Evolutionary conservation across 2,888 invertebrate genomes (phyloP), one percentile per base, ranked within the genome.

Genomic region (Dinocampus coccinellae): DNA sequence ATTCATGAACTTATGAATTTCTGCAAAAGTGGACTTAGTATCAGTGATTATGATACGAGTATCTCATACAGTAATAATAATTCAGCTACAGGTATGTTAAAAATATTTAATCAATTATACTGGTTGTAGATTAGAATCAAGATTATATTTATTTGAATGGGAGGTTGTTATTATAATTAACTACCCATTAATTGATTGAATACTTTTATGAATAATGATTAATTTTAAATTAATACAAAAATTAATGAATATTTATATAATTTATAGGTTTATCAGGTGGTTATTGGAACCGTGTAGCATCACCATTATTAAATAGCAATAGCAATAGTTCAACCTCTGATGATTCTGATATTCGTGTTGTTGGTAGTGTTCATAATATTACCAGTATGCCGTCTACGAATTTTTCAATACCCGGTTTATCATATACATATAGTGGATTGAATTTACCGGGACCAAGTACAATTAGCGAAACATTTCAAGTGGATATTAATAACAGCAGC

Each of bases 1-100:
- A 90, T 95, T 36, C 97, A 97, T 84, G 97, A 98, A 84, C 91
- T 98, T 73, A 92, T 93, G 80, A 92, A 92, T 85, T 98, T 94
- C 88, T 96, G 97, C 36, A 91, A 93, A 33, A 96, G 96, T 11
- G 95, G 95, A 0, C 95, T 92, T 85, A 96, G 96, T 83, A 92
- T 97, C 91, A 90, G 92, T 67, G 95, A 94, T n/a, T 95, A 94
- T 82, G 95, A 95, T 84, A 90, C 93, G 24, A 90, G 91, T 78
- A 92, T 93, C 24, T 91, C 91, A 75, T 94, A 94, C 84, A 90
- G 91, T 0, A 90, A 76, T n/a, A 9, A 13, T 22, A 11, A 22
- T 20, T 24, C 33, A 1, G 13, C 42, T 42, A 57, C 42, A 47
- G 67, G 72, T 47, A 57, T 26, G 57, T 39, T 16, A n/a, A 1